Percentiles rank a stretch among this genome's conserved stretches.
Evolutionary conservation across 2,113 vertebrate genomes (phyloP).

Genomic region (Taurulus bubalis): DNA sequence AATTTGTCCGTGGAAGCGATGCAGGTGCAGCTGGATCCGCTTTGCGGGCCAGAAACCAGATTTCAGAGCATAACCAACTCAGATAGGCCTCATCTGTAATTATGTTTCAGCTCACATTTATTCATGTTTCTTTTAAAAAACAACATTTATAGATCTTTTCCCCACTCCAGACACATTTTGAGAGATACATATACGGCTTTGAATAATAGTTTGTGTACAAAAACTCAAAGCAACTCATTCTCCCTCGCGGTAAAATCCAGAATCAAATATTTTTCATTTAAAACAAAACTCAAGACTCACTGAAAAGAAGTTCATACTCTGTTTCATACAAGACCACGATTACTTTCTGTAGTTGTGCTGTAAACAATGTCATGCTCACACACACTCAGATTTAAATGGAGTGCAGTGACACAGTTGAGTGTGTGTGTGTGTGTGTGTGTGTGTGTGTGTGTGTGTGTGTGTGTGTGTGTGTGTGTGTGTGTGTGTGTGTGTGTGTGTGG

Average conservation of each 20-base stretch:
- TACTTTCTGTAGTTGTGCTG: background rate
- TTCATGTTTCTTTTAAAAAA: background rate
- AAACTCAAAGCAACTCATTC: background rate
- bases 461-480: too few relatives aligned
- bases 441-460: too few relatives aligned
- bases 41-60: conserved; percentile 47
- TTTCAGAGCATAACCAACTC: conserved; percentile 60
- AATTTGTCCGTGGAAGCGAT: conserved; percentile 39
- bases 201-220: background rate
- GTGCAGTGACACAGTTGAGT: background rate
- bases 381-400: background rate
- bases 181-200: background rate
- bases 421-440: too few relatives aligned
- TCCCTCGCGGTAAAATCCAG: background rate
- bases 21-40: conserved; percentile 37
- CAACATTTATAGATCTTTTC: background rate
- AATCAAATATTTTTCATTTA: background rate
- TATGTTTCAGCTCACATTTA: conserved; percentile 48
- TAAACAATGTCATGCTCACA: background rate
- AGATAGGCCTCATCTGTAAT: conserved; percentile 63
- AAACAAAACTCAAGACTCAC: background rate
- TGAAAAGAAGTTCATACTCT: background rate
- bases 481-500: too few relatives aligned
- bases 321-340: background rate
- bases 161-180: background rate